Base-by-base conservation (phyloP, 53 echinoderm and acorn worm genomes). In the Paracentrotus lividus region DNA sequence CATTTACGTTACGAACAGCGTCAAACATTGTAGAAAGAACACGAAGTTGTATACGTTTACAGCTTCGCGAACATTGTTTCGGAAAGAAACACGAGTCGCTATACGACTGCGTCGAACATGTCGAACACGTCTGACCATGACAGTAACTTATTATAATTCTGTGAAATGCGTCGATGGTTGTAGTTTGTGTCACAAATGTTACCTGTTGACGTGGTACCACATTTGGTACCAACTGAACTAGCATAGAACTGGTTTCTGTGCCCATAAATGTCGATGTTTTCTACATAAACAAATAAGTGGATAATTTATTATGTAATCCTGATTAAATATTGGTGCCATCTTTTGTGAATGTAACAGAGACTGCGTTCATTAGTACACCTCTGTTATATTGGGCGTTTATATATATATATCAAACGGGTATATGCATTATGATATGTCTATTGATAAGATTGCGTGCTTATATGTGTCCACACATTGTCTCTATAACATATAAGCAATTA, bases 391-490 rank as follows among this genome's bases (percentile, higher is more conserved):
- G 21, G 26, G 81, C n/a, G 81, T 81, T 16, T 81, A 47, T n/a
- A n/a, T n/a, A n/a, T n/a, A n/a, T n/a, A n/a, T 81, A 47, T 81
- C 81, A 81, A 81, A 81, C 81, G 81, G 81, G 81, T 81, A 81
- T 81, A 81, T 81, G 47, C 47, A 81, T 81, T n/a, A n/a, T 47
- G 27, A n/a, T 81, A 81, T 45, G 81, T 47, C 26, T 44, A 45
- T 44, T 81, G 47, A 81, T 27, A n/a, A 81, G 42, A 12, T 24
- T 44, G 26, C 40, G 6, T 38, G 26, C 8, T 61, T n/a, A n/a
- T n/a, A n/a, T 7, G 27, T 72, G 9, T 72, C 40, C 72, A 67
- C 5, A 16, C 64, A 10, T 29, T 36, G 72, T 36, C 36, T 72
- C 20, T n/a, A n/a, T n/a, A n/a, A n/a, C n/a, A n/a, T n/a, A n/a